phyloP scores from a whole-genome alignment of 2,888 invertebrate genomes.

The Sphinx pinastri region DNA sequence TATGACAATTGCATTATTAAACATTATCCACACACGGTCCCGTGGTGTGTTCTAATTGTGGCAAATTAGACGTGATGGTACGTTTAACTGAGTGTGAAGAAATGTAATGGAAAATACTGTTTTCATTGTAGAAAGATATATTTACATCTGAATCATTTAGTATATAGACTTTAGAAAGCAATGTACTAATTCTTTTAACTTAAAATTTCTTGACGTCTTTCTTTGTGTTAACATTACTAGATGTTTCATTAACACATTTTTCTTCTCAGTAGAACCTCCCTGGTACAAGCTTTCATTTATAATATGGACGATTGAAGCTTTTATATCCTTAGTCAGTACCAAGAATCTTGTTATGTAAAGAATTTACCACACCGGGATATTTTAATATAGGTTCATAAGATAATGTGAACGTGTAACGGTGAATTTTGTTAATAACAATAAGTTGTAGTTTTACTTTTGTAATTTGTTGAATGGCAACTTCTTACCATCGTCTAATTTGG shows the following conservation, averaged over 20 bases:
- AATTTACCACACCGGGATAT: not conserved
- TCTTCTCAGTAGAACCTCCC: not conserved
- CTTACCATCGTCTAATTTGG: not conserved
- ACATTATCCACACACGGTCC: not conserved
- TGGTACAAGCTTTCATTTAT: conserved; percentile 5
- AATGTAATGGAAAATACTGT: not conserved
- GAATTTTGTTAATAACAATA: too few species aligned
- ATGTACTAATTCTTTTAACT: too few species aligned
- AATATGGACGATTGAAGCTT: conserved; percentile 1
- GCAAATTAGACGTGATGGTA: not conserved
- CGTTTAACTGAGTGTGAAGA: not conserved
- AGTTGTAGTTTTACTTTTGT: not conserved
- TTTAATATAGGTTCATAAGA: not conserved
- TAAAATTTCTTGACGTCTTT: too few species aligned
- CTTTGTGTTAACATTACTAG: not conserved
- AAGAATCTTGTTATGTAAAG: not conserved
- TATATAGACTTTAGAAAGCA: too few species aligned
- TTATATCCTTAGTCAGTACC: not conserved
- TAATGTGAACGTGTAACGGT: too few species aligned
- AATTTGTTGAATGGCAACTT: too few species aligned
- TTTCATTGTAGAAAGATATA: too few species aligned
- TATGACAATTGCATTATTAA: conserved; percentile 4
- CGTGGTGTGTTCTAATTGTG: not conserved
- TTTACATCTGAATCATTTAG: too few species aligned
- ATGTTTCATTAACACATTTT: not conserved